A percentile compares a stretch with the other conserved stretches of the same genome.
These are phyloP conservation scores for Micoletzkya japonica DNA, from an alignment of 2,888 invertebrate species.

Conservation along the genomic window DNA sequence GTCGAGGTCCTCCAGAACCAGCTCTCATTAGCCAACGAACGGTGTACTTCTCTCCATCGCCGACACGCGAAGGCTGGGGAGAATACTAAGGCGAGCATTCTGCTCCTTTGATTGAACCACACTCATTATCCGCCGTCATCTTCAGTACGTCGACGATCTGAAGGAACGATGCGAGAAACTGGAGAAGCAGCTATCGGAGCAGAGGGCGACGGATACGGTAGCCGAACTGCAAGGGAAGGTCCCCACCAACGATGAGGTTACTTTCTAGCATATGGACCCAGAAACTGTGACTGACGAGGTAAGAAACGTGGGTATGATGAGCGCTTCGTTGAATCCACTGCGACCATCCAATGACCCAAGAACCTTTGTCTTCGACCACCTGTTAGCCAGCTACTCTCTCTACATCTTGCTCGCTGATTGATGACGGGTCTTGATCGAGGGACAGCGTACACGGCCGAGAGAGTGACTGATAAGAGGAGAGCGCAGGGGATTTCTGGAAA, in stretches of 20 bases:
- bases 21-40: constrained; percentile 56
- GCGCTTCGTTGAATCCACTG: no score
- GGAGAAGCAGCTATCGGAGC: constrained; percentile 54
- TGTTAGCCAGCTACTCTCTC: no score
- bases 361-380: no score
- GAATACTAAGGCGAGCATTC: constrained; percentile 3
- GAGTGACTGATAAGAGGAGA: no score
- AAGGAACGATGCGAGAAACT: constrained; percentile 53
- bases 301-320: no score
- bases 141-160: constrained; percentile 49
- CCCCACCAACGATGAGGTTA: constrained; percentile 55
- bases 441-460: no score
- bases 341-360: no score
- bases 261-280: no score
- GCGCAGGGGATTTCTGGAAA: no score
- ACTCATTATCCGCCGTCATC: background rate
- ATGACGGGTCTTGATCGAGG: no score
- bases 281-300: background rate
- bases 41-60: constrained; percentile 58
- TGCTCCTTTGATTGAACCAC: background rate
- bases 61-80: constrained; percentile 35
- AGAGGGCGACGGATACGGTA: constrained; percentile 38
- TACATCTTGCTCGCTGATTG: no score
- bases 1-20: constrained; percentile 59
- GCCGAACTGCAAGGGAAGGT: constrained; percentile 43